These are phyloP conservation scores for Triplophysa siluroides DNA, from an alignment of 2,113 vertebrate species.

Conservation along the genomic window DNA sequence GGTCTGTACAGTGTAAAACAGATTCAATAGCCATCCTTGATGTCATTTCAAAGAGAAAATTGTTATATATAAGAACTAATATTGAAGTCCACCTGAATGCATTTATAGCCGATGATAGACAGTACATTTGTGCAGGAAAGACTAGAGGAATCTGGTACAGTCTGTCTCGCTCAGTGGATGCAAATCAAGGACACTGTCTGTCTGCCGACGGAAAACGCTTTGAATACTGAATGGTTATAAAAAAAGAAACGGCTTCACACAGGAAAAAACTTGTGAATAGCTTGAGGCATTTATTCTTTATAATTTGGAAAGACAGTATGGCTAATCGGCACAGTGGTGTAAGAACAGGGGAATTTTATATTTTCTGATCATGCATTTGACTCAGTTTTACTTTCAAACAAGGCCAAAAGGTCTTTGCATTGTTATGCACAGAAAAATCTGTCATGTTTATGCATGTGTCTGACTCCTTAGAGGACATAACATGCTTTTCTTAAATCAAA, in stretches of 20 bases:
- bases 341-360: too few relatives aligned
- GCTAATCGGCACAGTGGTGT: constrained; percentile 35
- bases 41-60: background rate
- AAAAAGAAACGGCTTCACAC: background rate
- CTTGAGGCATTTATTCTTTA: background rate
- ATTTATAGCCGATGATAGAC: background rate
- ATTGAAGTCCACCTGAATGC: background rate
- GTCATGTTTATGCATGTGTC: too few relatives aligned
- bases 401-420: too few relatives aligned
- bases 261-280: background rate
- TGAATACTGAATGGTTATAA: background rate
- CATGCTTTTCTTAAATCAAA: too few relatives aligned
- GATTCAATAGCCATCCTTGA: background rate
- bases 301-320: constrained; percentile 11
- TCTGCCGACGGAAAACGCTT: constrained; percentile 9
- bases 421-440: too few relatives aligned
- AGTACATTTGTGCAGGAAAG: background rate
- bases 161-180: constrained; percentile 2
- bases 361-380: too few relatives aligned
- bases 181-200: constrained; percentile 37
- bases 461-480: too few relatives aligned
- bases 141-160: background rate
- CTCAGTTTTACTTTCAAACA: too few relatives aligned
- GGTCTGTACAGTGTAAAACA: background rate
- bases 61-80: background rate